phyloP scores from a whole-genome alignment of 2,888 invertebrate genomes.

The Iphiclides podalirius region DNA sequence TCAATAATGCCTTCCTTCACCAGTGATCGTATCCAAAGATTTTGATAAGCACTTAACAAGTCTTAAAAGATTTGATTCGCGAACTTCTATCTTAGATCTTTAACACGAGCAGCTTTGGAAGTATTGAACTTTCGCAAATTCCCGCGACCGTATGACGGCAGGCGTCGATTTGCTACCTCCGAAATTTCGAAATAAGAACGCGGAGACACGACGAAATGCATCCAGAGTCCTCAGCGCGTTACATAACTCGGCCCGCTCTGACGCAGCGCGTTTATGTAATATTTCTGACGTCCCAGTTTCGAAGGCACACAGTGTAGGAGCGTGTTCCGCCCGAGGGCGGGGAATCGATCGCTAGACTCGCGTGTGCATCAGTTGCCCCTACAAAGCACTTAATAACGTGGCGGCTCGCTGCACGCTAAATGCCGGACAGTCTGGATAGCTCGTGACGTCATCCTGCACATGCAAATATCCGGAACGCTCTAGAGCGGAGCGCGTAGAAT shows the following conservation, averaged over 20 bases:
- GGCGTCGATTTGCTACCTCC: no score
- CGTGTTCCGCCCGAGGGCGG: constrained; percentile 22
- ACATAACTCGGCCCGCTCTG: constrained; percentile 13
- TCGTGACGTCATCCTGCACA: constrained; percentile 41
- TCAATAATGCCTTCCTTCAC: no score
- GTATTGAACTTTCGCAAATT: no score
- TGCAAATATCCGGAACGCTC: constrained; percentile 36
- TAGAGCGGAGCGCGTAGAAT: constrained; percentile 30
- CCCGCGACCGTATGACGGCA: no score
- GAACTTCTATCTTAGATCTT: no score
- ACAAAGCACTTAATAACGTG: constrained; percentile 22
- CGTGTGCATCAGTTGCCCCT: constrained; percentile 23
- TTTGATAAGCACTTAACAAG: no score
- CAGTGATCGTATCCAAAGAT: no score
- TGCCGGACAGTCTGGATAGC: constrained; percentile 43
- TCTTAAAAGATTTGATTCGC: no score
- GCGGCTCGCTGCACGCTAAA: constrained; percentile 31
- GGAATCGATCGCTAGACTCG: constrained; percentile 21
- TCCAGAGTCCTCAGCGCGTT: constrained; percentile 11
- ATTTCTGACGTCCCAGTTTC: constrained; percentile 23
- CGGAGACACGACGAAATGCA: constrained; percentile 6
- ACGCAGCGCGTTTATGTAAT: constrained; percentile 24
- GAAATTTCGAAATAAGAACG: no score
- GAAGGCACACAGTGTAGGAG: constrained; percentile 13
- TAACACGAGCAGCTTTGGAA: no score